A percentile compares a stretch with the other conserved stretches of the same genome.
These are phyloP conservation scores for Lepus americanus DNA, from an alignment of 2,113 vertebrate species.

Conservation along the genomic window DNA sequence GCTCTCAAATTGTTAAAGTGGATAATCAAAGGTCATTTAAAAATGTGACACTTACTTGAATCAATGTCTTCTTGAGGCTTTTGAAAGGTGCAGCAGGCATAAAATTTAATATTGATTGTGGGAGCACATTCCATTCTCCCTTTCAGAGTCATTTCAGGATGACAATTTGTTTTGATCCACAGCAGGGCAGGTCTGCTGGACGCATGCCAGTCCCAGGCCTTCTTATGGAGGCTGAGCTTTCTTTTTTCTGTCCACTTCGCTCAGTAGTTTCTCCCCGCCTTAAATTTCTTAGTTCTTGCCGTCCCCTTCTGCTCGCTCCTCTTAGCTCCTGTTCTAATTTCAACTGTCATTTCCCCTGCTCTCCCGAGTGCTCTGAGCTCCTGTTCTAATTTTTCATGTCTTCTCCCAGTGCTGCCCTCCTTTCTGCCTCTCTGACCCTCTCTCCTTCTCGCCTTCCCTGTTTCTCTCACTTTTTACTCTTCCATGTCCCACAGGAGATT, in stretches of 20 bases:
- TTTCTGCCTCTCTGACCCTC: slow-evolving; percentile 88
- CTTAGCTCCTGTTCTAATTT: slow-evolving; percentile 91
- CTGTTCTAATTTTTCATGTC: slow-evolving; percentile 91
- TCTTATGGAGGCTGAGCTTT: slow-evolving; percentile 79
- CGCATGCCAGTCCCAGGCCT: slow-evolving; percentile 80
- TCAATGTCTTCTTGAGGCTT: slow-evolving; percentile 89
- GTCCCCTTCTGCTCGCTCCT: slow-evolving; percentile 86
- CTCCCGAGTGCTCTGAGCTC: slow-evolving; percentile 89
- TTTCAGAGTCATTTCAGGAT: slow-evolving; percentile 84
- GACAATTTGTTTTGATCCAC: slow-evolving; percentile 85
- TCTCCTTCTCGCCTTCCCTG: slow-evolving; percentile 85
- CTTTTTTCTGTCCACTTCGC: slow-evolving; percentile 79
- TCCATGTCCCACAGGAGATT: slow-evolving; percentile 67
- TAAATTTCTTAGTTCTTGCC: slow-evolving; percentile 86
- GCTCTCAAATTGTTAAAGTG: slow-evolving; percentile 73
- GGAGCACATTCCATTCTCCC: slow-evolving; percentile 81
- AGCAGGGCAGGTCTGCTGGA: slow-evolving; percentile 76
- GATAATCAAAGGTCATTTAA: slow-evolving; percentile 86
- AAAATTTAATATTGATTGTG: slow-evolving; percentile 90
- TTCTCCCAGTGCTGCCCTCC: slow-evolving; percentile 89
- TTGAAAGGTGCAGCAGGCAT: slow-evolving; percentile 89
- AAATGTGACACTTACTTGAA: slow-evolving; percentile 90
- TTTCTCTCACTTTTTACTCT: slow-evolving; percentile 79
- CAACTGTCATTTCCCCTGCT: slow-evolving; percentile 87
- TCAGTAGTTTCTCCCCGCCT: slow-evolving; percentile 85